Base-by-base conservation (phyloP, 1,140 invertebrate genomes). In the Reticulitermes speratus region DNA sequence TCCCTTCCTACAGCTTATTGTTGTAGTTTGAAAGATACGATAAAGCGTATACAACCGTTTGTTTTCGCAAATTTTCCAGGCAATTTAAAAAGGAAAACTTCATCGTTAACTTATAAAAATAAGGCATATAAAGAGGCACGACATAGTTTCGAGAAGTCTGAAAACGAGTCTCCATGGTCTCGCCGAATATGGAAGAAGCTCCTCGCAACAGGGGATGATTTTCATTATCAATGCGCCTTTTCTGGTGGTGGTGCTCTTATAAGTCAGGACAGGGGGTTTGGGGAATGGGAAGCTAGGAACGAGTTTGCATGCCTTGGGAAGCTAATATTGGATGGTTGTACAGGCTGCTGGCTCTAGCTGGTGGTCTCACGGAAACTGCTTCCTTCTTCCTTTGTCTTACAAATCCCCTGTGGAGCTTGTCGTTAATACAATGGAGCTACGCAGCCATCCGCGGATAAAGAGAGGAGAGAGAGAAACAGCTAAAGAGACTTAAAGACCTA, bases 271-370 rank as follows among this genome's bases (percentile, higher is more conserved):
- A 55, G 19, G 65, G 55, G 19, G 59, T 65, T 65, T 21, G 1
- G 59, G 59, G 21, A 65, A 65, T 65, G 59, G 25, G 59, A 59
- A 1, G 59, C 25, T 19, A 21, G 55, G 55, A 65, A n/a, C 19
- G 59, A 65, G 59, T 65, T 65, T 65, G 59, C 59, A 65, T 65
- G 65, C 25, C n/a, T 75, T 75, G 65, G n/a, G 19, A 65, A 75
- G 65, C 65, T 75, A 75, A 75, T 75, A 75, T 75, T 75, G 65
- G 65, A 75, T 75, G n/a, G 65, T 30, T 75, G 65, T 30, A 75
- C 65, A 75, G 65, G 9, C 25, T 30, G 2, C 65, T 7, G 8
- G 25, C n/a, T n/a, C 65, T 75, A 0, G 6, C 65, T 75, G 65
- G 25, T 75, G 65, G 65, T 30, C 65, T 3, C 25, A 30, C n/a